Base-by-base conservation (phyloP, 2,888 invertebrate genomes). In the Villa cingulata region DNA sequence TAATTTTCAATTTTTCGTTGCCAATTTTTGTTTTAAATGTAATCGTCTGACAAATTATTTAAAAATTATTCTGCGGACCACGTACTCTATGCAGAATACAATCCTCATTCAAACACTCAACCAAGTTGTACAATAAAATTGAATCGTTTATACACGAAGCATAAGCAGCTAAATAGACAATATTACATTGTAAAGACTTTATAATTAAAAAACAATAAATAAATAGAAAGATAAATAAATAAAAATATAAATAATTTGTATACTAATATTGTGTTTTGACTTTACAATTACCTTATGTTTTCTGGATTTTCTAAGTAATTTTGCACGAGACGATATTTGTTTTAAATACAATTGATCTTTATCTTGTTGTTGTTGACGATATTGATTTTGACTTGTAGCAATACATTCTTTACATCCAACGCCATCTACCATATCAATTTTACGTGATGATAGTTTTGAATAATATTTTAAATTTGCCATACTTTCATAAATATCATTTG, bases 271-370 rank as follows among this genome's bases (percentile, higher is more conserved):
- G 2, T 27, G 9, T 4, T 20, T 48, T 42, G 58, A n/a, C n/a
- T n/a, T n/a, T n/a, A n/a, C n/a, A n/a, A n/a, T 57, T 58, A 68
- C 69, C 68, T 68, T 67, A 56, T 66, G 67, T 54, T 67, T 66
- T 42, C 67, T 59, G 46, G 66, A 65, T 54, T 66, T 65, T n/a
- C 70, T 57, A 49, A 70, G 51, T 60, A 69, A 60, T 59, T 66
- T 66, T 43, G 66, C 64, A 27, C 68, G 60, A 41, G 63, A 60
- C 46, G 66, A 63, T n/a, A 65, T 63, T 54, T 68, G 68, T 53
- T 65, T 67, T 59, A 64, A 61, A 53, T 65, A 67, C 43, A 52
- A 41, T 41, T 51, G 39, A 38, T 45, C 12, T 14, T 32, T 61
- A 52, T 65, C 66, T 41, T 53, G 43, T 38, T 51, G 37, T 37